phyloP scores from a whole-genome alignment of 2,888 invertebrate species.

The Tridacna gigas region DNA sequence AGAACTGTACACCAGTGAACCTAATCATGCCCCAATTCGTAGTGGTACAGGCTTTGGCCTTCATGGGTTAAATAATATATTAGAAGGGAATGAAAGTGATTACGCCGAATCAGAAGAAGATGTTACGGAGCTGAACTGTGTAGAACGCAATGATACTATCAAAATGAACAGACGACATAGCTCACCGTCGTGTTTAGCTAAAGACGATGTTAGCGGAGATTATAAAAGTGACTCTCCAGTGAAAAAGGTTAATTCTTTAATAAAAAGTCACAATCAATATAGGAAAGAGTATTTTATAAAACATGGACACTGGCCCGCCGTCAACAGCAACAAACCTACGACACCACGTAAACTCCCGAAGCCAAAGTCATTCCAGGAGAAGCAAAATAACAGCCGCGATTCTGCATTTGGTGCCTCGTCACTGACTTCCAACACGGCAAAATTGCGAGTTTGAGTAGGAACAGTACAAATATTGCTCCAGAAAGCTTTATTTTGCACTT shows the following conservation, averaged over 20 bases:
- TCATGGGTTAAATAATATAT: conserved; percentile 51
- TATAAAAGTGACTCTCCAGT: background rate
- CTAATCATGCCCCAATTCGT: conserved; percentile 38
- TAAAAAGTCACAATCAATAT: conserved; percentile 24
- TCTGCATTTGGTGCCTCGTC: conserved; percentile 14
- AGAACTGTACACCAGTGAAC: conserved; percentile 53
- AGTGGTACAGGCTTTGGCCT: conserved; percentile 14
- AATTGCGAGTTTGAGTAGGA: conserved; percentile 10
- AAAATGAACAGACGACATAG: conserved; percentile 47
- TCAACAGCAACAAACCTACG: conserved; percentile 11
- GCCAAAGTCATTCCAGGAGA: background rate
- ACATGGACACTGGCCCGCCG: conserved; percentile 55
- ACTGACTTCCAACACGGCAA: background rate
- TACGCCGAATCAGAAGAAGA: conserved; percentile 38
- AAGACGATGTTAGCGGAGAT: background rate
- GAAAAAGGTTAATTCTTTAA: conserved; percentile 3
- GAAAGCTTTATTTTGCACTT: too few relatives aligned
- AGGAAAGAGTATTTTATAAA: conserved; percentile 59
- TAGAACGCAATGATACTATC: background rate
- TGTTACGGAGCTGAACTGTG: background rate
- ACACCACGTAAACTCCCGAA: background rate
- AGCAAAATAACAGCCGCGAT: background rate
- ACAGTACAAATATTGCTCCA: too few relatives aligned
- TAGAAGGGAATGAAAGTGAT: conserved; percentile 57
- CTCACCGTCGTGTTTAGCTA: conserved; percentile 44